Evolutionary conservation across 2,113 vertebrate species (phyloP), one percentile per base, ranked within the genome.

Genomic region (Forbesichthys agassizii): DNA sequence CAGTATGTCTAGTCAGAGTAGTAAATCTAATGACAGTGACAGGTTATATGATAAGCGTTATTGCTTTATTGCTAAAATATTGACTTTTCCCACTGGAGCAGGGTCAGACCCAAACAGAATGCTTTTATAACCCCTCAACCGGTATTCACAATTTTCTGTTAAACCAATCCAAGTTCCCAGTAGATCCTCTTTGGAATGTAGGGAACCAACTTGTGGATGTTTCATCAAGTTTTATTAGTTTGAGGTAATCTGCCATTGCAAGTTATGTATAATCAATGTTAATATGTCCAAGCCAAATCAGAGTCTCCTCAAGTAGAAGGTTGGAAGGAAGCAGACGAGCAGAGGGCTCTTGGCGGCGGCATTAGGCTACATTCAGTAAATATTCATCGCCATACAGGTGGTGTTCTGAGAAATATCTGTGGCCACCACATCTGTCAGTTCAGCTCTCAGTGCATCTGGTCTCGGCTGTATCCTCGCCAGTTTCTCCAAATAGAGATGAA

Each of bases 401-500:
- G 84, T 81, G 71, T 73, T 86, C 75, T 68, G 67, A 73, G 79
- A 70, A 81, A 81, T 81, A 74, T 84, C 84, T 85, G 85, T 85
- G 84, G 80, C 84, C 84, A 73, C 80, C 76, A 70, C 88, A 82
- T 86, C 88, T 89, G 84, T 83, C 84, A 68, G 64, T 82, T 82
- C 66, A 56, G 64, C 77, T 84, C 79, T 62, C 54, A 0, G 57
- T 85, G 66, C 89, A 88, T 85, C 83, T 87, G 84, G 86, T 59
- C 71, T 6, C 53, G 72, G 66, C 75, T 85, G 82, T 78, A 83
- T 69, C 48, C 18, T 64, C 62, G 80, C 85, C 85, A 85, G 68
- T 68, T 87, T 48, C 84, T 82, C 69, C 57, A 79, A 83, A 86
- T 86, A 84, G 83, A 83, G 83, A 87, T 73, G 71, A 69, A 78